Conservation (phyloP, 2,797 vertebrate genomes). For the Halcyon smyrnensis region DNA sequence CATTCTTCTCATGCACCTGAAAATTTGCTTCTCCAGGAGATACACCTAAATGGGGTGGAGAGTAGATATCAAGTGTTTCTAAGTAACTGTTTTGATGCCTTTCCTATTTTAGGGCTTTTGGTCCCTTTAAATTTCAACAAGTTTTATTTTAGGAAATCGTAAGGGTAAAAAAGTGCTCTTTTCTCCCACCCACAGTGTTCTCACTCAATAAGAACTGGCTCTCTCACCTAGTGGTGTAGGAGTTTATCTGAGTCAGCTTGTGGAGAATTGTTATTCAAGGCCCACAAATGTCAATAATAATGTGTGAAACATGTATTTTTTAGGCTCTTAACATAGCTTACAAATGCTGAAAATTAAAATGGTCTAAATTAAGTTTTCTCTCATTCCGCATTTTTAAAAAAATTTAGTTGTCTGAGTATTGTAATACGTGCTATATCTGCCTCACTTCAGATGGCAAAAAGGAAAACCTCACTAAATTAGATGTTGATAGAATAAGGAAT, state of each 20-base stretch:
- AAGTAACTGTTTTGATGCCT: not conserved
- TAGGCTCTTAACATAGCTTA: not conserved
- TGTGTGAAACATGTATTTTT: not conserved
- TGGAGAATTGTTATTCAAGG: slow-evolving; percentile 22
- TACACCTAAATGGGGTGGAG: not conserved
- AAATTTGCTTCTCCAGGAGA: not conserved
- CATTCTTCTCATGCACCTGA: not conserved
- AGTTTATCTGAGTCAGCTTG: slow-evolving; percentile 66
- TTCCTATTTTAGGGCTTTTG: slow-evolving; percentile 30
- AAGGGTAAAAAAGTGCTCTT: slow-evolving; percentile 49
- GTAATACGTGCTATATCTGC: not conserved
- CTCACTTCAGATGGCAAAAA: not conserved
- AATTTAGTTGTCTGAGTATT: not conserved
- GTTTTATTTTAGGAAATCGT: slow-evolving; percentile 54
- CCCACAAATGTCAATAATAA: slow-evolving; percentile 20
- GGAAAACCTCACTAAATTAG: not conserved
- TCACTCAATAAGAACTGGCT: slow-evolving; percentile 42
- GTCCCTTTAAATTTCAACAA: slow-evolving; percentile 17
- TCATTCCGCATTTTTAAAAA: not conserved
- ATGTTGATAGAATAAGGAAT: not conserved
- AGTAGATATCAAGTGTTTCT: not conserved
- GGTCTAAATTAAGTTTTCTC: not conserved
- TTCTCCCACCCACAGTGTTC: slow-evolving; percentile 57
- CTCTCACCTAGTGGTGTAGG: slow-evolving; percentile 16
- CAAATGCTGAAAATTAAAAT: not conserved